Base-by-base conservation (phyloP, 2,797 vertebrate species). In the Sebastiscus albofasciatus region DNA sequence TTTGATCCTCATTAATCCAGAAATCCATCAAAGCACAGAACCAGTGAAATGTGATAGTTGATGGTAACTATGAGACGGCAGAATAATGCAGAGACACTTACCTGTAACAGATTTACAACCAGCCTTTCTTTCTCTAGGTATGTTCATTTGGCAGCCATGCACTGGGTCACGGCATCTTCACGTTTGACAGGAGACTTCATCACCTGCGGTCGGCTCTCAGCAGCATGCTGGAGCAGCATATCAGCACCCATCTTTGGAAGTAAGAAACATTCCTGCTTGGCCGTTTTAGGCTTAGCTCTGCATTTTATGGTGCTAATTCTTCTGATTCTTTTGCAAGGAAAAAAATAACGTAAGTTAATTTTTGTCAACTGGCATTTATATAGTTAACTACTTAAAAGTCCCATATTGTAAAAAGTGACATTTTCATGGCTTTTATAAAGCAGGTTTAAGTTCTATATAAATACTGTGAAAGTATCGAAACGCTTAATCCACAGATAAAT, bases 241-340 rank as follows among this genome's bases (percentile, higher is more conserved):
- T 98, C 92, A 98, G 96, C 52, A 94, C 97, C 1, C 97, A 97
- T 89, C 95, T 97, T 84, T 98, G 97, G 97, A 98, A 95, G 97
- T 97, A 94, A 96, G 96, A 92, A 34, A 9, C n/a, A 14, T 39
- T 71, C 29, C 33, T 62, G 14, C 24, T 64, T 22, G 3, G 31
- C 46, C 20, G 11, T 46, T 56, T 18, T 11, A 20, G 1, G 1
- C 9, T 20, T 22, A 16, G 10, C 11, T 52, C 13, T 46, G 31
- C 52, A 22, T 67, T 46, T 27, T 33, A 20, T 31, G 24, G 3
- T 54, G 29, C 14, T 39, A 33, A 58, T 69, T 22, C 24, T 52
- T 3, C 16, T 6, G 16, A 46, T 11, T 29, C 20, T 9, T 52
- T 31, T 66, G 2, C 16, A 64, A 76, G 58, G 8, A 39, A 39